phyloP scores from a whole-genome alignment of 2,888 invertebrate species.

The Pachycephus smyrnensis region DNA sequence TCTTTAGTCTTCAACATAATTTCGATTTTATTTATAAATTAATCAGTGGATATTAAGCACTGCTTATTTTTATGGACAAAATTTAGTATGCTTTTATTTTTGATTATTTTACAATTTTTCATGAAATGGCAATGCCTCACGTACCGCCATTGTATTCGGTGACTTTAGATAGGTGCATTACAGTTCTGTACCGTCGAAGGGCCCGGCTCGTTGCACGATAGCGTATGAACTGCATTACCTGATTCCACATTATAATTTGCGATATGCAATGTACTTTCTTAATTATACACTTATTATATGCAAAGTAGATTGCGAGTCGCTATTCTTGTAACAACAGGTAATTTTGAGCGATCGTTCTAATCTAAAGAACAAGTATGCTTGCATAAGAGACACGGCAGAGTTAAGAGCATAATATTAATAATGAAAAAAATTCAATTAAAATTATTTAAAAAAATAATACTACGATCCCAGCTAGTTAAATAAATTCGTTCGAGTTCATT shows the following conservation, averaged over 20 bases:
- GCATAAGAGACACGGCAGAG: not conserved
- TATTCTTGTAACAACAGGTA: not conserved
- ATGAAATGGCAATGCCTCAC: not conserved
- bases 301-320: not conserved
- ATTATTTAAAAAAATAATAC: not conserved
- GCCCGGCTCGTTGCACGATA: not conserved
- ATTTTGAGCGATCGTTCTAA: not conserved
- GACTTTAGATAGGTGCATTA: not conserved
- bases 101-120: no score
- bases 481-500: not conserved
- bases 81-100: no score
- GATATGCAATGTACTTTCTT: not conserved
- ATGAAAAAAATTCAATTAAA: not conserved
- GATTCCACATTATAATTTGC: not conserved
- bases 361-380: not conserved
- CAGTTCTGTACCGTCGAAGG: no score
- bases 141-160: not conserved
- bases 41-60: not conserved
- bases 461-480: not conserved
- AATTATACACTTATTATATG: not conserved
- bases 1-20: no score
- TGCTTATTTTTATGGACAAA: no score
- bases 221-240: not conserved
- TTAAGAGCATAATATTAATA: not conserved
- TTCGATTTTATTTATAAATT: not conserved